Evolutionary conservation across 2,797 vertebrate genomes (phyloP), one percentile per base, ranked within the genome.

Genomic region (Pangasius krempfi): DNA sequence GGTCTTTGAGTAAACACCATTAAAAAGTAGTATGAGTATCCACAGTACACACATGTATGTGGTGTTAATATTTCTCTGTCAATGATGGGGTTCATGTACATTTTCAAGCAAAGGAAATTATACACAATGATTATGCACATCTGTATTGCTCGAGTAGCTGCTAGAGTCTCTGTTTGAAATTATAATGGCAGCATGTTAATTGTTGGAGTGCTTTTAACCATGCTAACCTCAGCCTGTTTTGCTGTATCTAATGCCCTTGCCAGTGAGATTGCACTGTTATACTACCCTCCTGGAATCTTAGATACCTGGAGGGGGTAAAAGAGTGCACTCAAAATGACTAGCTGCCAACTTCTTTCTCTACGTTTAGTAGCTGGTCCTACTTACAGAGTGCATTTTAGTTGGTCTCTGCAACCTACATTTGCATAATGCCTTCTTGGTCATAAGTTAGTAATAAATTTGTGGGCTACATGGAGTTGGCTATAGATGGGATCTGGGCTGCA

Each of bases 171-270:
- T 60, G 37, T 52, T 60, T 60, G 37, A 86, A 75, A 86, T 75
- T 58, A 75, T 75, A 76, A 75, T 30, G 92, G 87, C 91, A 91
- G 91, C 89, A 73, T 93, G 91, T 82, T 90, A 94, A 91, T 93
- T 90, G 91, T 90, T 91, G 89, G 89, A 90, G 91, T 89, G 88
- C 89, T 92, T 92, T 91, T 88, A 93, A 90, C 90, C 88, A 52
- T 66, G 70, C 30, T 82, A 91, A 92, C 22, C 75, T 92, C 92
- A 90, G 78, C 91, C 70, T 68, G 44, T 50, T 66, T 60, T 33
- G 25, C 87, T 62, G 58, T 40, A 50, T 33, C 85, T 86, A 85
- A 54, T 37, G 62, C 66, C 73, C 4, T 4, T 27, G 33, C 20
- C 5, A 76, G 44, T 81, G 27, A 18, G 27, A 88, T 18, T 30